Base-by-base conservation (phyloP, 2,797 vertebrate species). In the Natrix natrix region DNA sequence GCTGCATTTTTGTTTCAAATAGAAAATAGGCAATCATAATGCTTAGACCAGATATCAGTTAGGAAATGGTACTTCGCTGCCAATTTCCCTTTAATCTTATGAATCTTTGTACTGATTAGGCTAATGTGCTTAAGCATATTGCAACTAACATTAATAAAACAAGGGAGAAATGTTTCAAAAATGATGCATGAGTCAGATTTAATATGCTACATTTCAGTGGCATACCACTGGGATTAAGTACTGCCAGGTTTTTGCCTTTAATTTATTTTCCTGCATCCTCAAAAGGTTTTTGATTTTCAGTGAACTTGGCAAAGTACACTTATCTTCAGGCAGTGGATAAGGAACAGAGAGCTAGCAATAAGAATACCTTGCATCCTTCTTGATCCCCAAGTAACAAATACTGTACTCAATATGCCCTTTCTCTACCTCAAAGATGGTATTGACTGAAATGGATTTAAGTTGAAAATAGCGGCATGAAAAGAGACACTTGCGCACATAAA, bases 221-320 rank as follows among this genome's bases (percentile, higher is more conserved):
- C 43, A 61, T 92, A 87, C 92, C 55, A 28, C 11, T 88, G 90
- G 92, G 93, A 94, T 93, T 97, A 94, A 96, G 96, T 96, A 95
- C 60, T 93, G 96, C 94, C 95, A 96, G 88, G 86, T 61, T 83
- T 96, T 96, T 94, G 90, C 93, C 93, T 96, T 96, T 95, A 57
- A 94, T 96, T 93, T 96, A 95, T 93, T 93, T 93, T 95, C 90
- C 93, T 92, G 56, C 94, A 3, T 95, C 93, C 96, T 95, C 95
- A 91, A 92, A 95, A 96, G 90, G 74, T 37, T 96, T 91, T 87
- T 1, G 56, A 69, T 92, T 91, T 78, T 57, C 55, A 57, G 56
- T n/a, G 91, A 89, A 86, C 63, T 74, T 89, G 93, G 92, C 37
- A 54, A 48, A 91, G 92, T 95, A 94, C 92, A 94, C 92, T 97